Base-by-base conservation (phyloP, 2,113 vertebrate species). In the Leptosomus discolor region DNA sequence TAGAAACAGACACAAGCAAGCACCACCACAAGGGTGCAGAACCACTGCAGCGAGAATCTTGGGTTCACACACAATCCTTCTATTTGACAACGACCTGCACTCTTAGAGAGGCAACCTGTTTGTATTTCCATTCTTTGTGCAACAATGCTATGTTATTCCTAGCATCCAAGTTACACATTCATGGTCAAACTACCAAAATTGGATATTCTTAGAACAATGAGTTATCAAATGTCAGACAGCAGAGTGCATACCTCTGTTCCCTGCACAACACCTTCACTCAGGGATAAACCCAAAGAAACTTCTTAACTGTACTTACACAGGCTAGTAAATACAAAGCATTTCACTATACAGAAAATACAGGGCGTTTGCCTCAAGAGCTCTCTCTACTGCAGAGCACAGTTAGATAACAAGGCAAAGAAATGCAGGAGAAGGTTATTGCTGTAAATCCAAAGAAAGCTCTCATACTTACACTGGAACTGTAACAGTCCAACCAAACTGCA, bases 351-450 rank as follows among this genome's bases (percentile, higher is more conserved):
- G 50, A 51, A 87, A 61, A 57, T 26, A 56, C 5, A 32, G 21
- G 8, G 13, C 64, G 24, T 2, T 50, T 34, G 18, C 23, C 36
- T 61, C 0, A 0, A 88, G 43, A 80, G 21, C 20, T 30, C 48
- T 34, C 48, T 34, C 17, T 30, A 11, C 17, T 5, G 17, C 67
- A 20, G 26, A 56, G 30, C 15, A 30, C 1, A 0, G 37, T 15
- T 37, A 58, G 41, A 16, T 8, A 45, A 34, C 21, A 29, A 48
- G 36, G 30, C 19, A 39, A 16, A 69, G 22, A 46, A 56, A 69
- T 15, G 60, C 24, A 64, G 3, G 23, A 37, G 43, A 37, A 51
- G 22, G 19, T 18, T 18, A 41, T 4, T 41, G 12, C 60, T 54
- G 18, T 10, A 56, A 36, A 92, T 5, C 22, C 22, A 13, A 58